phyloP scores from a whole-genome alignment of 2,888 invertebrate species.

The Drosophila melanocephala region DNA sequence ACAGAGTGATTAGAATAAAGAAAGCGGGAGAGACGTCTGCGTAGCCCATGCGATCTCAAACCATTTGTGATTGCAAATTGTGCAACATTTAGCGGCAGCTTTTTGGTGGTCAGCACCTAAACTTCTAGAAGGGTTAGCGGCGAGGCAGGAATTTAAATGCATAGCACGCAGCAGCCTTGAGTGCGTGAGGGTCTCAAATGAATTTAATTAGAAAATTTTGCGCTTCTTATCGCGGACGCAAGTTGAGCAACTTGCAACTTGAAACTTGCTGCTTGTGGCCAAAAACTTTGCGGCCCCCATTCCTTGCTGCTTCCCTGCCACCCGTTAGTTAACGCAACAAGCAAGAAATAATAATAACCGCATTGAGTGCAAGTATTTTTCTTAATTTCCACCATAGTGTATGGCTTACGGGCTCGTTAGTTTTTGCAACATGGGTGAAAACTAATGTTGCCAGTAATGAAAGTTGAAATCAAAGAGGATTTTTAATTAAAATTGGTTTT shows the following conservation, averaged over 20 bases:
- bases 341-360: constrained; percentile 68
- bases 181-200: constrained; percentile 82
- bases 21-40: background rate
- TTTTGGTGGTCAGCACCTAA: constrained; percentile 37
- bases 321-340: constrained; percentile 10
- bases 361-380: constrained; percentile 65
- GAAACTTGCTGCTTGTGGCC: constrained; percentile 50
- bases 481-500: constrained; percentile 57
- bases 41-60: constrained; percentile 41
- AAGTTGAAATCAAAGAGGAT: constrained; percentile 12
- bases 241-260: constrained; percentile 44
- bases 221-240: constrained; percentile 64
- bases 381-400: constrained; percentile 64
- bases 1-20: background rate
- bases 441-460: constrained; percentile 18
- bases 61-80: constrained; percentile 51
- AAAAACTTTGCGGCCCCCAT: constrained; percentile 47
- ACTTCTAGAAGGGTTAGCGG: background rate
- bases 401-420: constrained; percentile 35
- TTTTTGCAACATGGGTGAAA: constrained; percentile 40
- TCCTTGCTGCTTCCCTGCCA: background rate
- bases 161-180: constrained; percentile 66
- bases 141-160: constrained; percentile 54
- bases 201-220: constrained; percentile 82
- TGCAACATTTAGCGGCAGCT: constrained; percentile 45